Conservation (phyloP, 2,113 vertebrate species). For the Menura novaehollandiae region DNA sequence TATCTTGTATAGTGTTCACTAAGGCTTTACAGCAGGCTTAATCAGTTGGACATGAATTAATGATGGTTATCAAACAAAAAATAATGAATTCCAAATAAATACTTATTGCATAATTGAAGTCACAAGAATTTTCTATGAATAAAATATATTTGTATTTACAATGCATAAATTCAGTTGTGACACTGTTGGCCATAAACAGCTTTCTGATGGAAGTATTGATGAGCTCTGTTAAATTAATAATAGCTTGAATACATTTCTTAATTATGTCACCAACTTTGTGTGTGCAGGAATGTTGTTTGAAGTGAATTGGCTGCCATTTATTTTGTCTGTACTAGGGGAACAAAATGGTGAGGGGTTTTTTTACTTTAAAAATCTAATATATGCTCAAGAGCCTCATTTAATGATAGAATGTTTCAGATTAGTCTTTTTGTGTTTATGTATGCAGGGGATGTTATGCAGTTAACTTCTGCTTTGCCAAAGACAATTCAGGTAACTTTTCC, state of each 20-base stretch:
- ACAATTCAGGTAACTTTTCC: constrained; percentile 27
- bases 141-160: constrained; percentile 81
- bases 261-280: constrained; percentile 59
- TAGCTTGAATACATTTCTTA: constrained; percentile 74
- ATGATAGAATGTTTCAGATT: background rate
- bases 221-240: constrained; percentile 77
- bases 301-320: constrained; percentile 56
- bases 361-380: background rate
- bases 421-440: background rate
- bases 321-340: background rate
- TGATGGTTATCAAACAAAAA: constrained; percentile 74
- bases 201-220: constrained; percentile 68
- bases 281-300: constrained; percentile 38
- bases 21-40: constrained; percentile 69
- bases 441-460: background rate
- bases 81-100: constrained; percentile 78
- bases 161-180: constrained; percentile 62
- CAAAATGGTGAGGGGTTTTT: background rate
- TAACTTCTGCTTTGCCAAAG: constrained; percentile 1
- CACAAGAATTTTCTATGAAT: constrained; percentile 75
- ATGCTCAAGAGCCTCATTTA: background rate
- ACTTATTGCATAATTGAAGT: constrained; percentile 78
- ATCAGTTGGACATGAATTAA: constrained; percentile 80
- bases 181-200: constrained; percentile 52
- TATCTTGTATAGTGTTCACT: constrained; percentile 66